phyloP scores from a whole-genome alignment of 2,113 vertebrate genomes.

The Laterallus jamaicensis region DNA sequence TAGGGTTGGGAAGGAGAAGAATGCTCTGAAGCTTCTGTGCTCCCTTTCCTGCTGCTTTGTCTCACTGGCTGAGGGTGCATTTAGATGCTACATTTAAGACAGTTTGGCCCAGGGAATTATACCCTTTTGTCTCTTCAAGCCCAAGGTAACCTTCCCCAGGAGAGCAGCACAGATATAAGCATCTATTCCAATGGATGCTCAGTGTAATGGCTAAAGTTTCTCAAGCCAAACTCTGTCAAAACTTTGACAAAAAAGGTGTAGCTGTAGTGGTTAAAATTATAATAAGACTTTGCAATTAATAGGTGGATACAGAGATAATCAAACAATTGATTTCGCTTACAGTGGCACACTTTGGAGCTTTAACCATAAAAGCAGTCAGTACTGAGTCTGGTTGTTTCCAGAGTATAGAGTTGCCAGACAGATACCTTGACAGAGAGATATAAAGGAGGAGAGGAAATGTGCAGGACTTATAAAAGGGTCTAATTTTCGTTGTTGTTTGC shows the following conservation, averaged over 20 bases:
- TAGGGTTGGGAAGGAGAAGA: constrained; percentile 30
- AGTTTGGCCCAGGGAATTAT: background rate
- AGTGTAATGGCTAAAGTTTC: background rate
- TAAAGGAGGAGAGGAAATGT: background rate
- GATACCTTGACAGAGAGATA: background rate
- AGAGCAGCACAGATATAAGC: background rate
- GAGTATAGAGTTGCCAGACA: background rate
- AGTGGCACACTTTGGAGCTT: background rate
- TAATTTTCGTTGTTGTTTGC: background rate
- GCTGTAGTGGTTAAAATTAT: background rate
- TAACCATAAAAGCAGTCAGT: background rate
- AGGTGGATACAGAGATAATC: background rate
- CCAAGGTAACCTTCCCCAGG: background rate
- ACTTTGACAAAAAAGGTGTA: background rate
- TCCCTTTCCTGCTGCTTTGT: constrained; percentile 35
- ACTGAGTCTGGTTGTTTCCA: background rate
- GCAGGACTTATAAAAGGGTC: background rate
- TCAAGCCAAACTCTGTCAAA: background rate
- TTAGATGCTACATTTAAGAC: background rate
- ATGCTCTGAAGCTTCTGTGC: constrained; percentile 58
- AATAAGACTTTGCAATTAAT: background rate
- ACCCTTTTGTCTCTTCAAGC: background rate
- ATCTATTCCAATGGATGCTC: background rate
- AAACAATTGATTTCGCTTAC: background rate
- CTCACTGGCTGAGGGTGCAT: background rate